Conservation (phyloP, 2,797 vertebrate genomes). For the Passerculus sandwichensis region DNA sequence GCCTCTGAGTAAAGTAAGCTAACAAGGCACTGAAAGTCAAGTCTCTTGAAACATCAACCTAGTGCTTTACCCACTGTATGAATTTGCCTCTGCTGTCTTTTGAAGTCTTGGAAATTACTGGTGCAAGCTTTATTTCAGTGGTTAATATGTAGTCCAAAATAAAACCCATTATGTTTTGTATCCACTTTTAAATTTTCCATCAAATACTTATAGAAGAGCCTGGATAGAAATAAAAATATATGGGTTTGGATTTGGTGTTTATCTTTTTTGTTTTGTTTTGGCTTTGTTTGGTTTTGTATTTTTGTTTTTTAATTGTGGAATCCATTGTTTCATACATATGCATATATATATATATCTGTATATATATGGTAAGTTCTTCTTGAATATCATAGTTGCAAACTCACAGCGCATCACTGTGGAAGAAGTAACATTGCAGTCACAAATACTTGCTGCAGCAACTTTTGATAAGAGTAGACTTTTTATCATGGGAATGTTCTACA, state of each 20-base stretch:
- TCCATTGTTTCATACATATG: not conserved
- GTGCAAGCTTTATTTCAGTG: not conserved
- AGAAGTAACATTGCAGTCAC: not conserved
- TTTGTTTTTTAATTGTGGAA: not conserved
- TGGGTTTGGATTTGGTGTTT: not conserved
- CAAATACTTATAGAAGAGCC: not conserved
- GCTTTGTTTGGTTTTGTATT: fast-evolving
- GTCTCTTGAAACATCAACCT: not conserved
- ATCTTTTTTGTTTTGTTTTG: not conserved
- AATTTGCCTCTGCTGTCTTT: not conserved
- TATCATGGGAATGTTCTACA: not conserved
- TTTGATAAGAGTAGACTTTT: not conserved
- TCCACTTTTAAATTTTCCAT: not conserved
- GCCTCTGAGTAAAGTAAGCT: not conserved
- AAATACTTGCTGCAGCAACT: not conserved
- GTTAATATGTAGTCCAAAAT: not conserved
- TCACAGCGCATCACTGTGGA: not conserved
- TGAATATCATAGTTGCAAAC: not conserved
- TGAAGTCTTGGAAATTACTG: not conserved
- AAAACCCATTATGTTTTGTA: not conserved
- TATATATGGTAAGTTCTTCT: not conserved
- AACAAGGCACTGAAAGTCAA: not conserved
- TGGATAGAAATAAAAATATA: not conserved
- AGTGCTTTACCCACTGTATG: not conserved
- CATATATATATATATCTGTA: fast-evolving